phyloP scores from a whole-genome alignment of 2,113 vertebrate genomes.

The Taxidea taxus region DNA sequence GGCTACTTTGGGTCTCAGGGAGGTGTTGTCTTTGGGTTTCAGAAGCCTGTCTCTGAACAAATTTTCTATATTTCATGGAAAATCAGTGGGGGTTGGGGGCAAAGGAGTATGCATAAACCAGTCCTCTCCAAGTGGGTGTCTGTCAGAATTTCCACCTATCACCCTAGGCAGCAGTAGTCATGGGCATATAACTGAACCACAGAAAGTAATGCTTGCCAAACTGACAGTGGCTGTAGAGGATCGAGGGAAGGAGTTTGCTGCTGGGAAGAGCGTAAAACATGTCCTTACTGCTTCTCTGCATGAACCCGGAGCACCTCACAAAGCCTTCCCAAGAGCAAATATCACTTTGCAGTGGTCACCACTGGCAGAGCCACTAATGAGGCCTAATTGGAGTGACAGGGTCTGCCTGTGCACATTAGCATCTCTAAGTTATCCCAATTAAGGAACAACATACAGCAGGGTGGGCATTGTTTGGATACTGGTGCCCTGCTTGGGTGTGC shows the following conservation, averaged over 20 bases:
- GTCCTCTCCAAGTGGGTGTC: background rate
- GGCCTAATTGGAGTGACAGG: slow-evolving; percentile 65
- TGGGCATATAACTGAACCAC: background rate
- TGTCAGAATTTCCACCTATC: background rate
- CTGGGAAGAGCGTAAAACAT: background rate
- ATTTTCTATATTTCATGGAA: background rate
- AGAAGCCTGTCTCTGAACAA: background rate
- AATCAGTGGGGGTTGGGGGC: accelerated
- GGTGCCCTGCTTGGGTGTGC: slow-evolving; percentile 20
- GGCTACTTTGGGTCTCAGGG: background rate
- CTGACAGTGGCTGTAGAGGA: background rate
- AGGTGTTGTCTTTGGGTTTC: background rate
- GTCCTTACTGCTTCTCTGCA: background rate
- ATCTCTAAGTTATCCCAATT: slow-evolving; percentile 60
- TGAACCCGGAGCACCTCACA: slow-evolving; percentile 23
- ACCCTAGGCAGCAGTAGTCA: background rate
- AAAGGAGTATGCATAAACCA: background rate
- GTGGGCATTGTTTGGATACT: slow-evolving; percentile 35
- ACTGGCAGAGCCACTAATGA: slow-evolving; percentile 59
- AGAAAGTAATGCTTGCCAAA: background rate
- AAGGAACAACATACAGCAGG: slow-evolving; percentile 52
- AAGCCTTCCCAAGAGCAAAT: slow-evolving; percentile 32
- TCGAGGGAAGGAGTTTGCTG: background rate
- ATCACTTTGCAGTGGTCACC: slow-evolving; percentile 42
- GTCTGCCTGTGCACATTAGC: slow-evolving; percentile 44